Conservation (phyloP, 2,113 vertebrate species). For the Cyprinodon tularosa region DNA sequence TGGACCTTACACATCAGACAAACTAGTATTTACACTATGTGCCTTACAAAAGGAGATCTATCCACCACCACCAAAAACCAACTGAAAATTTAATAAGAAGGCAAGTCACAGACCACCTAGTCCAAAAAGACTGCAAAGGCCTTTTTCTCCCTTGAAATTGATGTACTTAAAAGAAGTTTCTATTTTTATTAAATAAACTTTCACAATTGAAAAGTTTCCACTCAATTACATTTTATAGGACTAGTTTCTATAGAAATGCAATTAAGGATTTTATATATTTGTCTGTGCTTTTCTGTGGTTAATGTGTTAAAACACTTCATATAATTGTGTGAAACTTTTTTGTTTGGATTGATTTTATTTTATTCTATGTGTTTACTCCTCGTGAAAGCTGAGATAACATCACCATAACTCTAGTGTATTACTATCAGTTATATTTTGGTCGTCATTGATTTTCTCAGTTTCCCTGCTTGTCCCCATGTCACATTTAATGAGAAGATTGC, state of each 20-base stretch:
- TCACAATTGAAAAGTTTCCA: no score
- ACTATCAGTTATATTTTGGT: slow-evolving; percentile 9
- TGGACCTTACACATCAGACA: no score
- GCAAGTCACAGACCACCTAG: no score
- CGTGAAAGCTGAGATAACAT: slow-evolving; percentile 1
- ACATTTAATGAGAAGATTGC: slow-evolving; percentile 49
- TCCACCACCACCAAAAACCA: no score
- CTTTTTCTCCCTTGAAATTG: no score
- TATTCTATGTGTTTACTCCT: slow-evolving; percentile 2
- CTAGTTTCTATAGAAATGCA: background rate
- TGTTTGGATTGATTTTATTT: slow-evolving; percentile 7
- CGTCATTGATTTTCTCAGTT: slow-evolving; percentile 34
- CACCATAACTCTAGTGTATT: background rate
- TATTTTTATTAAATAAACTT: no score
- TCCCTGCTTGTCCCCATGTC: slow-evolving; percentile 25
- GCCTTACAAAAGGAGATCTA: no score
- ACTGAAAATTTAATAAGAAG: no score
- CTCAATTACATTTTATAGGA: no score
- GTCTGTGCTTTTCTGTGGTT: slow-evolving; percentile 10
- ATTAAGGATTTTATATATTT: slow-evolving; percentile 1
- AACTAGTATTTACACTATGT: no score
- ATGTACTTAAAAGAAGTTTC: no score
- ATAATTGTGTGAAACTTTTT: background rate
- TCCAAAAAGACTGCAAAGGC: no score
- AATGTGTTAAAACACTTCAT: background rate